Conservation (phyloP, 2,888 invertebrate species). For the Chironomus riparius region DNA sequence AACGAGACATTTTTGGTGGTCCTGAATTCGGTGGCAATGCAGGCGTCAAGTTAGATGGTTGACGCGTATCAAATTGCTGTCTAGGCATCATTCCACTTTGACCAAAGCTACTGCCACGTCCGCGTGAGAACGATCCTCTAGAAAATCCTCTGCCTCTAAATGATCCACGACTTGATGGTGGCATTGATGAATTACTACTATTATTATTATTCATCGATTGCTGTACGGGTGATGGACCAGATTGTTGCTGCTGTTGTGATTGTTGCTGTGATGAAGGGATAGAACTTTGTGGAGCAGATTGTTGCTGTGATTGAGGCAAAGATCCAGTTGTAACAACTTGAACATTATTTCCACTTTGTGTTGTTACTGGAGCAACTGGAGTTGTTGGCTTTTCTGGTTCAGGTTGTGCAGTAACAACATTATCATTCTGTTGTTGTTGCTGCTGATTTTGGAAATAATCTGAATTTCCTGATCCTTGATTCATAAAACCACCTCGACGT, state of each 20-base stretch:
- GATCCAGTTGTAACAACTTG: slow-evolving; percentile 3
- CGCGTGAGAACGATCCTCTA: not conserved
- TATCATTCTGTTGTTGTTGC: not conserved
- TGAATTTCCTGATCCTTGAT: not conserved
- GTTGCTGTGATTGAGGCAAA: not conserved
- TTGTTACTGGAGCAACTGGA: not conserved
- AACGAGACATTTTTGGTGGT: not conserved
- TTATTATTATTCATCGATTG: not conserved
- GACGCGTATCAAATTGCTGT: slow-evolving; percentile 15
- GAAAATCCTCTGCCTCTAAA: not conserved
- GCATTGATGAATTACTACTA: not conserved
- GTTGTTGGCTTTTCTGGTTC: slow-evolving; percentile 4
- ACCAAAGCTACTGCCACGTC: not conserved
- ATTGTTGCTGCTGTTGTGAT: not conserved
- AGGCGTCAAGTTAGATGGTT: slow-evolving; percentile 13
- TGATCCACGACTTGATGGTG: not conserved
- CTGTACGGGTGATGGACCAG: not conserved
- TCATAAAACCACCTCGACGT: not conserved
- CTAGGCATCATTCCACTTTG: not conserved
- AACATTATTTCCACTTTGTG: slow-evolving; percentile 6
- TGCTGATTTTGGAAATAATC: slow-evolving; percentile 1
- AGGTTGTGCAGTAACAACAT: not conserved
- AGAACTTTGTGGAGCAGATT: not conserved
- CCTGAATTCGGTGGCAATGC: not conserved
- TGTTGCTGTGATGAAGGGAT: not conserved